phyloP scores from a whole-genome alignment of 2,797 vertebrate genomes.

The Spea hammondii region DNA sequence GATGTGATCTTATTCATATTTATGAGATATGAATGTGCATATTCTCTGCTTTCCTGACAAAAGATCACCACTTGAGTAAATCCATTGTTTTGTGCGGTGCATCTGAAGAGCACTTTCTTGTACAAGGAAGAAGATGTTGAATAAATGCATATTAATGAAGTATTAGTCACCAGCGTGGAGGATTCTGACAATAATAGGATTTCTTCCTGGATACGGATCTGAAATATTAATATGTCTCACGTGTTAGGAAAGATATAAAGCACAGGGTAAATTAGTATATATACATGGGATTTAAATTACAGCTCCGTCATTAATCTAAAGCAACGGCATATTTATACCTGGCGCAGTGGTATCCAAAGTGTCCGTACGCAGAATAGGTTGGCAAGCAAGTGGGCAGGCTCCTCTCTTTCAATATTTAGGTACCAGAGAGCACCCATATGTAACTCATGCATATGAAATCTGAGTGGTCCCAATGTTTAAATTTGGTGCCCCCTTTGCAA shows the following conservation, averaged over 20 bases:
- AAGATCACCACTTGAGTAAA: conserved; percentile 37
- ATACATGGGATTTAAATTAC: not conserved
- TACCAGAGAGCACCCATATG: too few relatives aligned
- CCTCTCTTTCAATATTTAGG: too few relatives aligned
- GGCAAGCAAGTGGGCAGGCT: too few relatives aligned
- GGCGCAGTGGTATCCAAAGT: too few relatives aligned
- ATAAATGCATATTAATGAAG: conserved; percentile 37
- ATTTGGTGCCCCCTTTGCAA: too few relatives aligned
- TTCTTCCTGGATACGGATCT: conserved; percentile 3
- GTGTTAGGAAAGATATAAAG: not conserved
- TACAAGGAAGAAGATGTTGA: not conserved
- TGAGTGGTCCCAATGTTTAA: too few relatives aligned
- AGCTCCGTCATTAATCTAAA: too few relatives aligned
- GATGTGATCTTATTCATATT: conserved; percentile 19
- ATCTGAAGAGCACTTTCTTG: conserved; percentile 18
- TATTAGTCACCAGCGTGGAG: not conserved
- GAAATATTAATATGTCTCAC: conserved; percentile 1
- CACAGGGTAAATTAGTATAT: not conserved
- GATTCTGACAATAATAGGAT: not conserved
- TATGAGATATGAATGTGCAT: conserved; percentile 7
- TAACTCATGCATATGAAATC: too few relatives aligned
- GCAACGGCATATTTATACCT: too few relatives aligned
- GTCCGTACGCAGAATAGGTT: too few relatives aligned
- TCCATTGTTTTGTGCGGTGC: conserved; percentile 33
- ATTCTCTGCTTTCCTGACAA: conserved; percentile 22